Conservation (phyloP, 64 coral and sea anemone species). For the Platygyra sinensis region DNA sequence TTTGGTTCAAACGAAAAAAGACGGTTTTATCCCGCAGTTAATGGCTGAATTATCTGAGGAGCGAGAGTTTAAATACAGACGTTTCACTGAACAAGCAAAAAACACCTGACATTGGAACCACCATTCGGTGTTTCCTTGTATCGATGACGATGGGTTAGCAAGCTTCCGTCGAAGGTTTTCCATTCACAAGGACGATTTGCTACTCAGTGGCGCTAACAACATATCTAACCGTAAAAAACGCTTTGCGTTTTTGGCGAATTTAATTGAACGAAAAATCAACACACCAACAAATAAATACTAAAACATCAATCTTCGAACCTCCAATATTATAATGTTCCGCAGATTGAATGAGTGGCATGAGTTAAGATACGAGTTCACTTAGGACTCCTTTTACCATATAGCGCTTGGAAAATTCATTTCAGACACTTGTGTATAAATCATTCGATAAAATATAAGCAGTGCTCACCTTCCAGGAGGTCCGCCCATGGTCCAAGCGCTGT, state of each 20-base stretch:
- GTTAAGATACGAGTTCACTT: not conserved
- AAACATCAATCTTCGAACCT: not conserved
- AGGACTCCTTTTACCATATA: not conserved
- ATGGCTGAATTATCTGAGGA: not conserved
- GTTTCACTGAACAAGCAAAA: constrained; percentile 7
- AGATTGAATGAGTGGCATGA: not conserved
- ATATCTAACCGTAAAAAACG: not conserved
- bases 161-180: not conserved
- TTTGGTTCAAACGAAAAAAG: too few species aligned
- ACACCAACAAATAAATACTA: not conserved
- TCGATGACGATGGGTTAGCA: not conserved
- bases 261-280: not conserved
- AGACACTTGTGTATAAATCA: not conserved
- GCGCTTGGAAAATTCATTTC: not conserved
- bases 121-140: not conserved
- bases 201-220: not conserved
- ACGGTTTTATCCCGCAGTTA: not conserved
- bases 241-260: not conserved
- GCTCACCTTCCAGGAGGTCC: constrained; percentile 73
- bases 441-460: not conserved
- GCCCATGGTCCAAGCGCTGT: constrained; percentile 53
- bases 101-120: constrained; percentile 18
- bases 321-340: not conserved
- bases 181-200: not conserved
- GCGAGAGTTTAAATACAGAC: not conserved